phyloP scores from a whole-genome alignment of 2,888 invertebrate species.

The Pristionchus japonicus region DNA sequence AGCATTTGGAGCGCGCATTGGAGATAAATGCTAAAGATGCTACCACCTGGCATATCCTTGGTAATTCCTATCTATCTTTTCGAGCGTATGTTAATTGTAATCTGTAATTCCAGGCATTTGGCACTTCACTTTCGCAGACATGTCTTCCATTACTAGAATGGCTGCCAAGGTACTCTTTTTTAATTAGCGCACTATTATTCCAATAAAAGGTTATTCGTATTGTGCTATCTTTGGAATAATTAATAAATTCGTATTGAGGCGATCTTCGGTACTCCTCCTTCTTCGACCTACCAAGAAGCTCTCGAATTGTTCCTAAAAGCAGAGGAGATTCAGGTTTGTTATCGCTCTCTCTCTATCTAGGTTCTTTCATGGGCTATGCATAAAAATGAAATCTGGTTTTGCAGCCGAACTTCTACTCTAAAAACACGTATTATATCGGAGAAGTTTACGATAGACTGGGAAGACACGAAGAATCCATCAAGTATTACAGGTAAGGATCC shows the following conservation, averaged over 20 bases:
- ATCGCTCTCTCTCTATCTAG: neutral
- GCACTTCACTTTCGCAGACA: conserved; percentile 86
- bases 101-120: conserved; percentile 70
- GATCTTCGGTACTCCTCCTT: conserved; percentile 83
- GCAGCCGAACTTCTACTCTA: conserved; percentile 72
- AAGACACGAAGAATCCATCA: conserved; percentile 60
- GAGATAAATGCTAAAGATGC: conserved; percentile 88
- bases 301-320: conserved; percentile 85
- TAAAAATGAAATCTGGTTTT: conserved; percentile 41
- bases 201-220: no score
- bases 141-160: conserved; percentile 86
- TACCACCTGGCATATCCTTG: conserved; percentile 87
- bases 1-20: conserved; percentile 85
- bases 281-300: conserved; percentile 88
- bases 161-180: conserved; percentile 60
- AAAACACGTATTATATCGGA: conserved; percentile 71
- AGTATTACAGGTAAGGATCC: conserved; percentile 55
- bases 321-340: conserved; percentile 81
- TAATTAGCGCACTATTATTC: neutral
- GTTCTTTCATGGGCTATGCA: neutral
- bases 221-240: neutral
- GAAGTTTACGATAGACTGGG: conserved; percentile 66
- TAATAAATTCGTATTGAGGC: conserved; percentile 48
- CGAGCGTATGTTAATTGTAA: neutral
- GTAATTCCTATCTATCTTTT: conserved; percentile 79